Evolutionary conservation across 2,888 invertebrate genomes (phyloP), one percentile per base, ranked within the genome.

Genomic region (Diloba caeruleocephala): DNA sequence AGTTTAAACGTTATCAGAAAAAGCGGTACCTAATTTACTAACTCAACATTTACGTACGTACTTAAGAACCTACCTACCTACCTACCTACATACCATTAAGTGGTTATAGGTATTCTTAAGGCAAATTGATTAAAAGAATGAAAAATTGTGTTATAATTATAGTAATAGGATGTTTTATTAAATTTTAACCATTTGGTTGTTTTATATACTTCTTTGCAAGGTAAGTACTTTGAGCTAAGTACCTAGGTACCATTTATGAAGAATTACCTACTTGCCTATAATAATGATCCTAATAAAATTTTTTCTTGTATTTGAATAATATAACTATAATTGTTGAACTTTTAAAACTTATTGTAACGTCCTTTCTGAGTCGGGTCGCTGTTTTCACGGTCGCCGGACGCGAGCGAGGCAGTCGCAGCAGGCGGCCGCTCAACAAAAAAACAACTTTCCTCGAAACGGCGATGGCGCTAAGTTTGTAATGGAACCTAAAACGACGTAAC

Each of bases 401-500:
- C 85, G 74, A 81, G 78, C 81, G 80, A 86, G 81, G 83, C 84
- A 82, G 81, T 85, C 87, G 81, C 85, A 81, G 87, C 89, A 84
- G 87, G 85, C 91, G 85, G 84, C 87, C 86, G 86, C 78, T 86
- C 81, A 82, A 83, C 79, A 84, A 89, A 90, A 91, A 92, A 92
- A 91, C 88, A 90, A 92, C 92, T 92, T 92, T 93, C 91, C 91
- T 90, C 88, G 89, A 92, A 92, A 88, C 89, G 81, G 86, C 88
- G 89, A 90, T 92, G 93, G 93, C 93, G 93, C 93, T 93, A 89
- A 92, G 85, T 72, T 78, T 74, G 43, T 42, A 42, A 36, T 57
- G 60, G 59, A 65, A 58, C 45, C 56, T 56, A 68, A 83, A 91
- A 91, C 64, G 88, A 68, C 79, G 55, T 82, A 90, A 87, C 76